Evolutionary conservation across 2,888 invertebrate species (phyloP).

Genomic region (Tryphoninae sp.): DNA sequence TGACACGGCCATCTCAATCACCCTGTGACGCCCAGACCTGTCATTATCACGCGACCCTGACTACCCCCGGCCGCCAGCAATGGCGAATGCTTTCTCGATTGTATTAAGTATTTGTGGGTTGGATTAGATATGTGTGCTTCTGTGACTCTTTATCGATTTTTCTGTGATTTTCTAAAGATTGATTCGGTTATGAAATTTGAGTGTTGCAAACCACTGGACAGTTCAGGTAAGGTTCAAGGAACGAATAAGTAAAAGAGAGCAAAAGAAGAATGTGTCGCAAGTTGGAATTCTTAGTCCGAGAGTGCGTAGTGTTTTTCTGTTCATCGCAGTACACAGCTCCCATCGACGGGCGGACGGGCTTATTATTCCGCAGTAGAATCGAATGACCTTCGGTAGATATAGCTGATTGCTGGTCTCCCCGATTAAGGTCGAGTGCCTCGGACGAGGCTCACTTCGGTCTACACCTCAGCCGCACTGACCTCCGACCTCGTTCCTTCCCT

Average conservation of each 20-base stretch:
- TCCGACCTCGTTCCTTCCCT: conserved; percentile 64
- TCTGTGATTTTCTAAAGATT: too few species aligned
- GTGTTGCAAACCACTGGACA: too few species aligned
- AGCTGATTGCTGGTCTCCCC: conserved; percentile 51
- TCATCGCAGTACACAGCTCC: conserved; percentile 26
- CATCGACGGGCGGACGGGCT: conserved; percentile 36
- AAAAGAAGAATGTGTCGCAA: conserved; percentile 33
- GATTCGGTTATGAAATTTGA: too few species aligned
- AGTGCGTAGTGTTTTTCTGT: conserved; percentile 9
- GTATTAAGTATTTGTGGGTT: conserved; percentile 35
- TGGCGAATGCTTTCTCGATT: conserved; percentile 63
- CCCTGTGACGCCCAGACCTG: conserved; percentile 78
- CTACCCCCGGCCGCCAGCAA: conserved; percentile 68
- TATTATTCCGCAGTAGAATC: conserved; percentile 36
- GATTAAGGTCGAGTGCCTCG: conserved; percentile 55
- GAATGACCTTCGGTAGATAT: conserved; percentile 57
- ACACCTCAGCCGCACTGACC: conserved; percentile 62
- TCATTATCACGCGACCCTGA: conserved; percentile 81
- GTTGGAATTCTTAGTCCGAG: neutral
- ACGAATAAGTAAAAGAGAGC: neutral
- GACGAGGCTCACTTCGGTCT: conserved; percentile 52
- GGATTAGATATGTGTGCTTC: too few species aligned
- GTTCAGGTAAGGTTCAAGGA: too few species aligned
- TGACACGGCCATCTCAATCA: conserved; percentile 79
- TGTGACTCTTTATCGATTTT: too few species aligned